Evolutionary conservation across 2,113 vertebrate species (phyloP).

Genomic region (Progne subis): DNA sequence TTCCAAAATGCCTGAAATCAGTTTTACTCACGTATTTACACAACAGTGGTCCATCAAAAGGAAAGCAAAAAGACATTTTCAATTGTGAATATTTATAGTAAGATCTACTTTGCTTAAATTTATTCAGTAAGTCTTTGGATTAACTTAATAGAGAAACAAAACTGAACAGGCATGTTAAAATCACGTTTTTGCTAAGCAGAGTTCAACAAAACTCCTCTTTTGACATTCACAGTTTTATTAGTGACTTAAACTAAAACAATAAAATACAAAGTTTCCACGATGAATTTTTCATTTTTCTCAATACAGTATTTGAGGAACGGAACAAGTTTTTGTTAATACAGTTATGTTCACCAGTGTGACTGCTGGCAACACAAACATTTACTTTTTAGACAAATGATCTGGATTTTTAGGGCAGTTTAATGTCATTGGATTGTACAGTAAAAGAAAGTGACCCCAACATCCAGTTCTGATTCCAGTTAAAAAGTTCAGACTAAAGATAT

Average conservation of each 20-base stretch:
- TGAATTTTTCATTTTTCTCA: slow-evolving; percentile 15
- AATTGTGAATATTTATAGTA: not conserved
- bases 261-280: slow-evolving; percentile 60
- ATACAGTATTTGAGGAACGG: slow-evolving; percentile 44
- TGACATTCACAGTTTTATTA: slow-evolving; percentile 77
- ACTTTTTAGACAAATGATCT: slow-evolving; percentile 54
- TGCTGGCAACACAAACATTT: slow-evolving; percentile 29
- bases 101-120: slow-evolving; percentile 29
- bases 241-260: slow-evolving; percentile 68
- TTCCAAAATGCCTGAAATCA: slow-evolving; percentile 31
- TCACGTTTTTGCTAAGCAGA: slow-evolving; percentile 69
- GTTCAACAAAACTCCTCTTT: slow-evolving; percentile 66
- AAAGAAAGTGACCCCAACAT: slow-evolving; percentile 85
- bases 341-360: not conserved
- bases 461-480: slow-evolving; percentile 89
- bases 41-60: not conserved
- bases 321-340: slow-evolving; percentile 60
- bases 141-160: slow-evolving; percentile 43
- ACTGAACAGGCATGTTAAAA: slow-evolving; percentile 72
- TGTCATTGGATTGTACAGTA: slow-evolving; percentile 69
- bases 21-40: slow-evolving; percentile 41
- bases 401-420: slow-evolving; percentile 73
- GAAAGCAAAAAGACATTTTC: slow-evolving; percentile 32
- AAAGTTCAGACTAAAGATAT: slow-evolving; percentile 91
- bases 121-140: not conserved